Conservation (phyloP, 2,888 invertebrate genomes). For the Drosophila fungiperda region DNA sequence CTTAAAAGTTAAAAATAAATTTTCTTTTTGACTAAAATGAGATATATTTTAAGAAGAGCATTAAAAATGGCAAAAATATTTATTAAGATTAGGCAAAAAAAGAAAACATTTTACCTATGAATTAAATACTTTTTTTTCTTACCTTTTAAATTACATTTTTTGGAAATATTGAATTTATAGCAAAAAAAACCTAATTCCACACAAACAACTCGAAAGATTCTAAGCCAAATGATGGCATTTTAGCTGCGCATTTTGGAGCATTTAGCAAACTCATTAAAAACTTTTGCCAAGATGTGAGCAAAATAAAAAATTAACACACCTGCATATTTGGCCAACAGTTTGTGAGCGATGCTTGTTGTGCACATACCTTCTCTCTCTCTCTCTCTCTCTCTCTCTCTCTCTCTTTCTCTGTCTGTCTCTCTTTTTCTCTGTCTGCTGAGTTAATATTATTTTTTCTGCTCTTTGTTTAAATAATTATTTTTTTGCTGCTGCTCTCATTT, state of each 20-base stretch:
- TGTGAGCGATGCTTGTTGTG: conserved; percentile 48
- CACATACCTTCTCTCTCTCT: conserved; percentile 34
- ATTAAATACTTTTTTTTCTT: no score
- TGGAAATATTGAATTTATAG: neutral
- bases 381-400: neutral
- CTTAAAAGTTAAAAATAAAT: neutral
- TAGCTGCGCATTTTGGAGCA: conserved; percentile 55
- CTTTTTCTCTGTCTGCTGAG: conserved; percentile 1
- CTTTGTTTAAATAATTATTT: conserved; percentile 61
- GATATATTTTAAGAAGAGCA: no score
- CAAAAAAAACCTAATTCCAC: conserved; percentile 3
- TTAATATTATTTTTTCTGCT: conserved; percentile 34
- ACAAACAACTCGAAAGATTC: conserved; percentile 29
- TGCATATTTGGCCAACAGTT: conserved; percentile 58
- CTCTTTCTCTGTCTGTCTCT: conserved; percentile 1
- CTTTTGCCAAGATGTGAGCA: conserved; percentile 46
- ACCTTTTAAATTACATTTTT: neutral
- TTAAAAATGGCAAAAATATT: no score
- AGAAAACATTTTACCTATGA: no score
- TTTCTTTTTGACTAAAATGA: neutral
- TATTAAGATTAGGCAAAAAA: no score
- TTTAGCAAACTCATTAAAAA: conserved; percentile 83
- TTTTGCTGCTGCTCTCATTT: conserved; percentile 42
- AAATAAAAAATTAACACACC: conserved; percentile 33
- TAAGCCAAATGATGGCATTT: conserved; percentile 24